Base-by-base conservation (phyloP, 2,888 invertebrate species). In the Mechanitis messenoides region DNA sequence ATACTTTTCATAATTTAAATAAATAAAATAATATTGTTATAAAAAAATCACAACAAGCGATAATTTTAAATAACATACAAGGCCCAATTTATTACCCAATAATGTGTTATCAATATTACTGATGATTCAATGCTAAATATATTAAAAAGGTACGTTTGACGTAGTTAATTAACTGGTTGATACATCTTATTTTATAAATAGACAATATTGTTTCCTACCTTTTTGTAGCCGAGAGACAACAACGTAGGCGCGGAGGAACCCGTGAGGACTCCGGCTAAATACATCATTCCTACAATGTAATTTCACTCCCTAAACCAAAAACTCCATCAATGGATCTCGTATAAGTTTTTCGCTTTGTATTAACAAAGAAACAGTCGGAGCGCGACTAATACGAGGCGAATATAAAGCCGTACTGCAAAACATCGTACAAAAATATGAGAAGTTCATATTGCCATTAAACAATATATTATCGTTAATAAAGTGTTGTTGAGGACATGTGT, bases 391-490 rank as follows among this genome's bases (percentile, higher is more conserved):
- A 55, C 63, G 58, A 45, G 63, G 59, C 65, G 68, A 67, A 62
- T 68, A 67, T 65, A 67, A 60, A 65, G 61, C 46, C 66, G 62
- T 56, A 70, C 69, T 68, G 69, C 63, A 67, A 65, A 60, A 59
- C 55, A 45, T 63, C 55, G 33, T 58, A 60, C 59, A 65, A 64
- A 62, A 67, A 65, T 58, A 66, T 64, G 33, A 64, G 50, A 55
- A 55, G 53, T 60, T 60, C 53, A 58, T 31, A 50, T 61, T 68
- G 62, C 60, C 65, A 65, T 63, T 65, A 63, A 66, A 68, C 62
- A 65, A 68, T 68, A 65, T 61, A 66, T 62, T 68, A 68, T 60
- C 61, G 63, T 67, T 69, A 67, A 70, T 67, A 68, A 65, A 60
- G 58, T 66, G 65, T 68, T 65, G 62, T 62, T 69, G 57, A 60